phyloP scores from a whole-genome alignment of 2,888 invertebrate genomes.

The Scaptodrosophila latifasciaeformis region DNA sequence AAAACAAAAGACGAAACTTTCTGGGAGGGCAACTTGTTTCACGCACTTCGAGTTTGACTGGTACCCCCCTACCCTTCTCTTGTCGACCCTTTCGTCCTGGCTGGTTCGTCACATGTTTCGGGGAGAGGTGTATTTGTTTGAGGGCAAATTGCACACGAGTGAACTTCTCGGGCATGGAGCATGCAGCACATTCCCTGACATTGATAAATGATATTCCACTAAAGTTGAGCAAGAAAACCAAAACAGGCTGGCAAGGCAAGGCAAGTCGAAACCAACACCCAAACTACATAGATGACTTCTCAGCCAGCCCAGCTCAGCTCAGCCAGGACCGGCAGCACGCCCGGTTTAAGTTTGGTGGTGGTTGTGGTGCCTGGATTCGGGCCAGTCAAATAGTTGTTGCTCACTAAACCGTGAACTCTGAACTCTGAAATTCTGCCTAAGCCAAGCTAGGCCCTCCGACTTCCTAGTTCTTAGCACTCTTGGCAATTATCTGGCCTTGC shows the following conservation, averaged over 20 bases:
- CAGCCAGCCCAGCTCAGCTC: too few species aligned
- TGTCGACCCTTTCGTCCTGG: background rate
- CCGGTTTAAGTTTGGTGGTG: too few species aligned
- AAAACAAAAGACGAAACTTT: constrained; percentile 58
- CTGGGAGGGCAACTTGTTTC: constrained; percentile 32
- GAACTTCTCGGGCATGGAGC: constrained; percentile 55
- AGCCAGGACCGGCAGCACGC: too few species aligned
- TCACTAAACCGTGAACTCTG: constrained; percentile 62
- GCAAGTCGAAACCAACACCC: constrained; percentile 22
- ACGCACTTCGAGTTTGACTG: constrained; percentile 21
- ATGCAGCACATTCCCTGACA: constrained; percentile 62
- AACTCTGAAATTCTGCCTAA: constrained; percentile 18
- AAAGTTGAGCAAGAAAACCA: constrained; percentile 57
- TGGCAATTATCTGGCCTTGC: constrained; percentile 44
- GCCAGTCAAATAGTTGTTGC: constrained; percentile 56
- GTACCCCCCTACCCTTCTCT: background rate
- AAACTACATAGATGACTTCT: constrained; percentile 16
- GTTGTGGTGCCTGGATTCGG: too few species aligned
- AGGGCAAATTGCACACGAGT: constrained; percentile 5
- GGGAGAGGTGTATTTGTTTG: constrained; percentile 28
- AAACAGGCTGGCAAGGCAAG: too few species aligned
- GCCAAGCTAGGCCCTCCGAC: background rate
- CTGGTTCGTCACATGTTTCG: constrained; percentile 9
- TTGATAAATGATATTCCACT: constrained; percentile 63
- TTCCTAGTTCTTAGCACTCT: background rate